phyloP scores from a whole-genome alignment of 2,113 vertebrate species.

The Chaetops frenatus region DNA sequence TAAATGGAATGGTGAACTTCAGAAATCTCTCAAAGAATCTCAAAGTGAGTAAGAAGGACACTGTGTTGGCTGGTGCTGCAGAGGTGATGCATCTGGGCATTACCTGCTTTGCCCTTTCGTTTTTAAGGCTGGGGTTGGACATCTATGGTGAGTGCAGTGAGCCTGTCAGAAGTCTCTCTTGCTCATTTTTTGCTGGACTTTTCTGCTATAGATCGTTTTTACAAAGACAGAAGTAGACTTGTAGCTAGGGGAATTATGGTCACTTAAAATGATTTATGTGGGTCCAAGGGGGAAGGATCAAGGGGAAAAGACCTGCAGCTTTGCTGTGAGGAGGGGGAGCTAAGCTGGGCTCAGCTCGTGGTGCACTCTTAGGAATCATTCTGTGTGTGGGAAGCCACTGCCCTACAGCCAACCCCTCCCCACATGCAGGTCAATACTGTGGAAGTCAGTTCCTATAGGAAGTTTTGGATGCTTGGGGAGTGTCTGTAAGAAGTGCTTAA shows the following conservation, averaged over 20 bases:
- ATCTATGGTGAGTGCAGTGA: neutral
- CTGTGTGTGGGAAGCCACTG: neutral
- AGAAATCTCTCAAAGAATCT: neutral
- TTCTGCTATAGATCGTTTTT: neutral
- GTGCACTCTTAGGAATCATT: too few species aligned
- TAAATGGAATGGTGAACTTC: neutral
- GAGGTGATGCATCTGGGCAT: too few species aligned
- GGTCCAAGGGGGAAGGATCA: neutral
- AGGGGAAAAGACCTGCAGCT: neutral
- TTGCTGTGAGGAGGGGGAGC: neutral
- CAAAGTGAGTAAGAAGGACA: accelerated
- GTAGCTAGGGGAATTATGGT: neutral
- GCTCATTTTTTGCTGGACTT: neutral
- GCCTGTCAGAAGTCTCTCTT: neutral
- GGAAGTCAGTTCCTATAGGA: neutral
- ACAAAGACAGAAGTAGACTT: neutral
- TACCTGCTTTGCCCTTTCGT: neutral
- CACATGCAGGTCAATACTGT: neutral
- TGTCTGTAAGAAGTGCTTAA: neutral
- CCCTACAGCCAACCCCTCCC: neutral
- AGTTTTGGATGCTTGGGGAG: too few species aligned
- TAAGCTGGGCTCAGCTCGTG: neutral
- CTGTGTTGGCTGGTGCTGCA: neutral
- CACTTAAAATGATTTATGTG: neutral
- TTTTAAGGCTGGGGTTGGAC: neutral